These are phyloP conservation scores for Homalodisca vitripennis DNA, from an alignment of 1,140 invertebrate species.

Conservation along the genomic window DNA sequence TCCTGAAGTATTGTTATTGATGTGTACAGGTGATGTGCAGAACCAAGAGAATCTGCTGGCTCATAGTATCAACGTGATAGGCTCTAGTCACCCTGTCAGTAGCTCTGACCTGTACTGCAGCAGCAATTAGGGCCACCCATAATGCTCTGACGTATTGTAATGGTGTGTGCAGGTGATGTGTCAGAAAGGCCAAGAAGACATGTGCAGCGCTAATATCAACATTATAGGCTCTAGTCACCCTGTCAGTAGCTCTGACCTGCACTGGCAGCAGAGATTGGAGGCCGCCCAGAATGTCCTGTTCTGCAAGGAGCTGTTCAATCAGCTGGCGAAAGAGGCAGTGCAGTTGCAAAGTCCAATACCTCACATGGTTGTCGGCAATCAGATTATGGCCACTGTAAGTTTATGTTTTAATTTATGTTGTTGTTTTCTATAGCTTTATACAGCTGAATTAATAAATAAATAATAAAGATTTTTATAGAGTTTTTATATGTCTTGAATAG, in stretches of 20 bases:
- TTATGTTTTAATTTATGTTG: no score
- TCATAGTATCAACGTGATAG: conserved; percentile 70
- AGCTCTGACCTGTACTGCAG: no score
- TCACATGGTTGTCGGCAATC: conserved; percentile 95
- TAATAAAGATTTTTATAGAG: not conserved
- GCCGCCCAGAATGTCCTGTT: conserved; percentile 96
- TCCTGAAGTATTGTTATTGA: no score
- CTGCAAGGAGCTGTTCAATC: conserved; percentile 95
- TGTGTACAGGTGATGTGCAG: conserved; percentile 46
- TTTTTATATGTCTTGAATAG: no score
- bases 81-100: no score
- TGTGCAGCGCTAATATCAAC: conserved; percentile 76
- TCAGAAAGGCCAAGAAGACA: conserved; percentile 72
- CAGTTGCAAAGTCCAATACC: conserved; percentile 90
- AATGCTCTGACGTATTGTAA: no score
- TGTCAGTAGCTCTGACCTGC: conserved; percentile 69
- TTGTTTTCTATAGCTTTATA: conserved; percentile 34
- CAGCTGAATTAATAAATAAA: not conserved
- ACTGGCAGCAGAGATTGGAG: conserved; percentile 95
- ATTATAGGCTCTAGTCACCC: conserved; percentile 60
- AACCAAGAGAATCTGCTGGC: conserved; percentile 82
- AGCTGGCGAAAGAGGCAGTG: conserved; percentile 92
- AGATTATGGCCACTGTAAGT: conserved; percentile 90
- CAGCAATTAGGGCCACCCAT: no score
- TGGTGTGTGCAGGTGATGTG: conserved; percentile 39